A percentile compares a stretch with the other conserved stretches of the same genome.
These are phyloP conservation scores for Desmodus rotundus DNA, from an alignment of 2,113 vertebrate species.

Conservation along the genomic window DNA sequence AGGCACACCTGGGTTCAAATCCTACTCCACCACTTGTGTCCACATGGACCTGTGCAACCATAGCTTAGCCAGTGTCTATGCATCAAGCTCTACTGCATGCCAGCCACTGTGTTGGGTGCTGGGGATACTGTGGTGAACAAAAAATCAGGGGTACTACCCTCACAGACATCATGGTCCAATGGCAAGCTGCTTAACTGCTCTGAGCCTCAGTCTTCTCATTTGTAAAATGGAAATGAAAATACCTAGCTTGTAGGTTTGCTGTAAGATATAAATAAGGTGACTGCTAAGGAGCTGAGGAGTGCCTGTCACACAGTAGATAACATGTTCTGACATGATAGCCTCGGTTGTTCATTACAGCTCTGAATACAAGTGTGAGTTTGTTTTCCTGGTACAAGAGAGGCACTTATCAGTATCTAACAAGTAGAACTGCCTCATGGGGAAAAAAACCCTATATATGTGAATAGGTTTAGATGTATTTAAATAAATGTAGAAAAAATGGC, in stretches of 20 bases:
- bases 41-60: neutral
- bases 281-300: neutral
- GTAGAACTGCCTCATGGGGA: neutral
- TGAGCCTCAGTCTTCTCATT: slow-evolving; percentile 5
- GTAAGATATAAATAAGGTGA: neutral
- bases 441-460: neutral
- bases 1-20: neutral
- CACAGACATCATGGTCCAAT: neutral
- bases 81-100: neutral
- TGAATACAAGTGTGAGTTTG: neutral
- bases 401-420: neutral
- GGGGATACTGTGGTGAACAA: neutral
- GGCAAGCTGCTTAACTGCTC: neutral
- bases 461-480: neutral
- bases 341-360: neutral
- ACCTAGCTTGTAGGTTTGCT: neutral
- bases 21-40: neutral
- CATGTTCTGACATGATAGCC: neutral
- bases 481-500: neutral
- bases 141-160: neutral
- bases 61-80: neutral
- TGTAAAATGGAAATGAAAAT: neutral
- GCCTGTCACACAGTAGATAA: neutral
- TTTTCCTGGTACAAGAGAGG: neutral
- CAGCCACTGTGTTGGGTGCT: neutral